These are phyloP conservation scores for Cheilosia pagana DNA, from an alignment of 2,888 invertebrate species.

Conservation along the genomic window DNA sequence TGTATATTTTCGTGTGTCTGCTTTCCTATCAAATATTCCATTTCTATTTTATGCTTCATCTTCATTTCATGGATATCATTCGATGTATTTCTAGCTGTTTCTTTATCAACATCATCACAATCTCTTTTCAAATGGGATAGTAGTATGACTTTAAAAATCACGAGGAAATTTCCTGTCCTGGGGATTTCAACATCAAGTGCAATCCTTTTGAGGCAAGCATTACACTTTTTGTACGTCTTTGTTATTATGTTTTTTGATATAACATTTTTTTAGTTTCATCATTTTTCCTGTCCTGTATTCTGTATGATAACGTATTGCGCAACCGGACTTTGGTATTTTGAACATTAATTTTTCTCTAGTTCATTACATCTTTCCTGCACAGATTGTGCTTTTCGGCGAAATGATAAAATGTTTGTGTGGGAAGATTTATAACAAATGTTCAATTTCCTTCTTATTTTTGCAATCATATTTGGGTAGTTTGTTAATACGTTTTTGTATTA, in stretches of 20 bases:
- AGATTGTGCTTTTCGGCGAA: too few species aligned
- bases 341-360: too few species aligned
- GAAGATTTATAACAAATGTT: too few species aligned
- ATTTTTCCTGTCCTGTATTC: too few species aligned
- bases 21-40: constrained; percentile 58
- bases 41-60: constrained; percentile 58
- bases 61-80: constrained; percentile 47
- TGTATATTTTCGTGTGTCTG: constrained; percentile 48
- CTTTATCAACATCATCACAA: constrained; percentile 57
- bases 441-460: too few species aligned
- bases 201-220: constrained; percentile 85
- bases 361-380: too few species aligned
- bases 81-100: constrained; percentile 31
- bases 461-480: too few species aligned
- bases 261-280: constrained; percentile 36
- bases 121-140: constrained; percentile 82
- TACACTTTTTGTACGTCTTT: constrained; percentile 75
- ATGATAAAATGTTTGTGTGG: too few species aligned
- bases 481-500: too few species aligned
- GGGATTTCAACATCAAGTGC: constrained; percentile 87
- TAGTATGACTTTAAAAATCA: constrained; percentile 95
- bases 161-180: constrained; percentile 89
- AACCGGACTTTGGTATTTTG: too few species aligned
- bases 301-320: not conserved
- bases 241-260: constrained; percentile 9